Evolutionary conservation across 2,888 invertebrate genomes (phyloP), one percentile per base, ranked within the genome.

Genomic region (Cryptus armator): DNA sequence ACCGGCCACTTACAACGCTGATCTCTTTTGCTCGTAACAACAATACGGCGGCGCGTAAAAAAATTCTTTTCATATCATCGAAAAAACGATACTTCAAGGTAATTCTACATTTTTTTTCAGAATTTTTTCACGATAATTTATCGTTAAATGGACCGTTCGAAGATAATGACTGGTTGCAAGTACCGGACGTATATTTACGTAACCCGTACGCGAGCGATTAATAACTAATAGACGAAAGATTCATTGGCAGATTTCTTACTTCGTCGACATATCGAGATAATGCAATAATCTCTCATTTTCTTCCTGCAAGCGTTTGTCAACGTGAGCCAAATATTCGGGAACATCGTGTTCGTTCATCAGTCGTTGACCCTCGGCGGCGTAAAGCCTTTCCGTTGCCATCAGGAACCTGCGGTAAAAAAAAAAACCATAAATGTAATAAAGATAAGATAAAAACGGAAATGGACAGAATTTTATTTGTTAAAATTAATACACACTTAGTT

Each of bases 271-370:
- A 94, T 99, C 99, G 85, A 99, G 95, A 94, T 99, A 99, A 93
- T 99, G 98, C 76, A 99, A 94, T 66, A 99, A 95, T 85, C 99
- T 95, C 93, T 99, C 99, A 91, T 98, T 97, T 94, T 99, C 99
- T 94, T 99, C 99, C 43, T 96, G 96, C 62, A 99, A 95, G 59
- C 99, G 95, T 92, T 98, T 98, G 94, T 99, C 98, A n/a, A 99
- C 99, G 93, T 99, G 99, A 46, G 97, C 96, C 88, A 99, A 95
- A 95, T 99, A 99, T 92, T 98, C 97, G 44, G 99, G 98, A 88
- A 99, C 98, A 91, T 98, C 98, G 88, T 98, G 95, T 93, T 99
- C 98, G 90, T 98, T 97, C 97, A 99, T 98, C 90, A 99, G 95
- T 44, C 97, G 95, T 94, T 98, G 98, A 5, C 99, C 99, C 94